Evolutionary conservation across 2,888 invertebrate genomes (phyloP).

Genomic region (Sussaba pulchella): DNA sequence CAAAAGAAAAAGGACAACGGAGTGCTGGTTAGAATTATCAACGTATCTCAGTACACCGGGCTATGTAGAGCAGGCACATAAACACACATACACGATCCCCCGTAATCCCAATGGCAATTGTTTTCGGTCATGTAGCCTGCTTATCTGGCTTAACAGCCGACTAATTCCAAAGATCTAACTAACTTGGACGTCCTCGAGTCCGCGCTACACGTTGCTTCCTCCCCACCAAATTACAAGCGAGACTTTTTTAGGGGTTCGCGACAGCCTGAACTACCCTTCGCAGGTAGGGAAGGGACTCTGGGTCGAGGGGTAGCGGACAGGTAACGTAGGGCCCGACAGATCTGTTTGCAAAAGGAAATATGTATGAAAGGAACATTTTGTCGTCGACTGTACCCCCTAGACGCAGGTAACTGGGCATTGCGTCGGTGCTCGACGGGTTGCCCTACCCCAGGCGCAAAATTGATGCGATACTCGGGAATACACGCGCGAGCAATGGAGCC

Average conservation of each 20-base stretch:
- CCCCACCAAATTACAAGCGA: conserved; percentile 54
- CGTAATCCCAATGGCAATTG: conserved; percentile 79
- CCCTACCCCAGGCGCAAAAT: conserved; percentile 74
- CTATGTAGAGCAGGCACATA: conserved; percentile 7
- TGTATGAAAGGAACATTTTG: conserved; percentile 46
- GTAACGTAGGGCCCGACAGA: neutral
- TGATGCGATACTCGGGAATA: conserved; percentile 52
- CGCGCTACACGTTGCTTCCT: conserved; percentile 63
- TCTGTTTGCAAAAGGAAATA: neutral
- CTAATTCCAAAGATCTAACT: conserved; percentile 82
- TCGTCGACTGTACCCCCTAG: conserved; percentile 73
- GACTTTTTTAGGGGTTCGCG: conserved; percentile 12
- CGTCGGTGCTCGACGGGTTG: conserved; percentile 72
- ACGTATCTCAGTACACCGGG: conserved; percentile 10
- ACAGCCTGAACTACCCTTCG: neutral
- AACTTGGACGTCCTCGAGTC: conserved; percentile 76
- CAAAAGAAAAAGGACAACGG: too few relatives aligned
- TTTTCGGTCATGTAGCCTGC: conserved; percentile 82
- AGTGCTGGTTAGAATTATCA: neutral
- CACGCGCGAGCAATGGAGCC: conserved; percentile 11
- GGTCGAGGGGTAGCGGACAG: neutral
- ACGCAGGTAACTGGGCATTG: conserved; percentile 75
- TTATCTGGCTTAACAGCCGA: conserved; percentile 84
- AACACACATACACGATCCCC: conserved; percentile 37
- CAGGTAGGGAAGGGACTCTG: conserved; percentile 4